These are phyloP conservation scores for Leuciscus waleckii DNA, from an alignment of 2,797 vertebrate genomes.

Conservation along the genomic window DNA sequence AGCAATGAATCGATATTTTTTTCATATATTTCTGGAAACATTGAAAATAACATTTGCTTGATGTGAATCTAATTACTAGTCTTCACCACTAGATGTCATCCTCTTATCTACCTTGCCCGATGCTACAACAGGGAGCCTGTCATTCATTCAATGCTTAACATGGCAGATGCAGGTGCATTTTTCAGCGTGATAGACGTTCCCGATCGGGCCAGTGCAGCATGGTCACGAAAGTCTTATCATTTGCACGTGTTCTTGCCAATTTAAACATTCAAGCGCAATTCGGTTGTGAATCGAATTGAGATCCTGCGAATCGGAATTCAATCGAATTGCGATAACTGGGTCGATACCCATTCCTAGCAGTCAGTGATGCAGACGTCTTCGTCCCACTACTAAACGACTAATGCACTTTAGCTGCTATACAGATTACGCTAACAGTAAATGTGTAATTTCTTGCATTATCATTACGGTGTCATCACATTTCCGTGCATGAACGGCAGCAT, in stretches of 20 bases:
- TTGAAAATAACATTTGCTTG: neutral
- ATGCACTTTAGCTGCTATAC: neutral
- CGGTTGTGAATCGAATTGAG: neutral
- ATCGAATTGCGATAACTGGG: neutral
- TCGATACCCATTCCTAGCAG: neutral
- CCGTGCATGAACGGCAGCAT: neutral
- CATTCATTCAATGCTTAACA: neutral
- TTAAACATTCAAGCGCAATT: neutral
- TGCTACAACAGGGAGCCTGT: neutral
- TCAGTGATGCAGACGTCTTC: neutral
- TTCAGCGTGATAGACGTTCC: neutral
- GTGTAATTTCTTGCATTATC: neutral
- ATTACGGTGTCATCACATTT: neutral
- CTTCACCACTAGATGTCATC: neutral
- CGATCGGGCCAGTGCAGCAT: too few species aligned
- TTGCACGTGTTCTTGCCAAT: too few species aligned
- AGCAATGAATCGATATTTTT: neutral
- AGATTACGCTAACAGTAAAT: neutral
- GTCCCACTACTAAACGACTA: neutral
- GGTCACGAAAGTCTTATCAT: too few species aligned
- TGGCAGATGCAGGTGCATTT: neutral
- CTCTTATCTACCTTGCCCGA: neutral
- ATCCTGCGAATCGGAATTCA: neutral
- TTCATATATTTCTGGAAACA: neutral
- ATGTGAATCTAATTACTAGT: neutral